phyloP scores from a whole-genome alignment of 2,888 invertebrate species.

The Yponomeuta plumbellus region DNA sequence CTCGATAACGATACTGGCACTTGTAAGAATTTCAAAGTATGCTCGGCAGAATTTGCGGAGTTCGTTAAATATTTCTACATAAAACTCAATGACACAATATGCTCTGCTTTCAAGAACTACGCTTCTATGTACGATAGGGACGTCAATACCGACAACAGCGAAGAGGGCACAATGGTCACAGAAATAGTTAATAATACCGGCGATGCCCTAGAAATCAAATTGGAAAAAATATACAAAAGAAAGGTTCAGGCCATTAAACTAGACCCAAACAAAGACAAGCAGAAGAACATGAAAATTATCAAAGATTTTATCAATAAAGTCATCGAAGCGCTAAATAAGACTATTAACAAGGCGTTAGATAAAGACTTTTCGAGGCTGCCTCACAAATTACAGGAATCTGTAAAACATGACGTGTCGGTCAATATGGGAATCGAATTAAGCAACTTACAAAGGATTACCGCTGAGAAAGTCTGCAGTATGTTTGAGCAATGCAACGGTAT shows the following conservation, averaged over 20 bases:
- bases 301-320: constrained; percentile 32
- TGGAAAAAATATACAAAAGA: background rate
- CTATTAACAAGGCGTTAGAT: constrained; percentile 26
- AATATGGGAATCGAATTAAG: constrained; percentile 45
- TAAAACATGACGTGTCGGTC: constrained; percentile 39
- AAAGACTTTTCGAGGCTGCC: constrained; percentile 22
- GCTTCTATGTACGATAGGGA: constrained; percentile 52
- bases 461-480: constrained; percentile 36
- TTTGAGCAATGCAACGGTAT: constrained; percentile 46
- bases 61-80: constrained; percentile 42
- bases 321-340: constrained; percentile 27
- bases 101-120: constrained; percentile 43
- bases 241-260: constrained; percentile 30
- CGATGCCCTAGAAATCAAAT: background rate
- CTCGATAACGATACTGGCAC: constrained; percentile 18
- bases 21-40: constrained; percentile 41
- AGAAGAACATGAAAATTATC: constrained; percentile 35
- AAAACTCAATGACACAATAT: constrained; percentile 42
- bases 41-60: constrained; percentile 42
- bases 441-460: constrained; percentile 34
- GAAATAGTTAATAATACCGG: constrained; percentile 24
- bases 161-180: constrained; percentile 32
- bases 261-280: constrained; percentile 32
- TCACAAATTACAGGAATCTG: constrained; percentile 26
- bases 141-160: constrained; percentile 31